A percentile compares a stretch with the other conserved stretches of the same genome.
These are phyloP conservation scores for Limnephilus rhombicus DNA, from an alignment of 2,888 invertebrate species.

Conservation along the genomic window DNA sequence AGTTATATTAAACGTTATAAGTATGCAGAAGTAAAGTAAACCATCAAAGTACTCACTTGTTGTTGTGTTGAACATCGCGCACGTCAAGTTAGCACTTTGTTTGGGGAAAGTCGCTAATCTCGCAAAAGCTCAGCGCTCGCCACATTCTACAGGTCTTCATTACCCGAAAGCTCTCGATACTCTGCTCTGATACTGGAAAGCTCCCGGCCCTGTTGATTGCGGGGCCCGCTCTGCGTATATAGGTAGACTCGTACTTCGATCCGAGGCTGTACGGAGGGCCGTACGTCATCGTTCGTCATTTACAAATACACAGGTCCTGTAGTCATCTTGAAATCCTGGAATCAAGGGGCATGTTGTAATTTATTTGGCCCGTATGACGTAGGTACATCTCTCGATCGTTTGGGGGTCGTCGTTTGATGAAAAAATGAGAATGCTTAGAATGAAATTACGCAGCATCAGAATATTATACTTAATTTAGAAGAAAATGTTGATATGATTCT, in stretches of 20 bases:
- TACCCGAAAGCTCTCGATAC: constrained; percentile 11
- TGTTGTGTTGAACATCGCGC: constrained; percentile 20
- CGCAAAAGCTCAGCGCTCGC: neutral
- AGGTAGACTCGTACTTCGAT: neutral
- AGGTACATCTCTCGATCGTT: neutral
- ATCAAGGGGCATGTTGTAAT: neutral
- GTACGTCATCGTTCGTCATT: constrained; percentile 27
- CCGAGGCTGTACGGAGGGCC: constrained; percentile 10
- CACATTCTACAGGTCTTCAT: constrained; percentile 40
- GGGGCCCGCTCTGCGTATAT: neutral
- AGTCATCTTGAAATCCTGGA: constrained; percentile 31
- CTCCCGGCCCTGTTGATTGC: constrained; percentile 35
- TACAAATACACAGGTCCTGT: constrained; percentile 15
- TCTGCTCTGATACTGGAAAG: constrained; percentile 20
- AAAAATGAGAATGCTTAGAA: neutral
- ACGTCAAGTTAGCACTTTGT: neutral
- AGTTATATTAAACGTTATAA: too few relatives aligned
- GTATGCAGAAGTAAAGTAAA: neutral
- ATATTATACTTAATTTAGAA: neutral
- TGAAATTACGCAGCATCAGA: neutral
- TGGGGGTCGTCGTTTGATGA: neutral
- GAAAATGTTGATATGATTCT: neutral
- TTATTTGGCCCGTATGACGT: neutral
- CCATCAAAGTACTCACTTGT: neutral
- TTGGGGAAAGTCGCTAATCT: constrained; percentile 13